phyloP scores from a whole-genome alignment of 1,140 invertebrate genomes.

The Zaprionus tsacasi region DNA sequence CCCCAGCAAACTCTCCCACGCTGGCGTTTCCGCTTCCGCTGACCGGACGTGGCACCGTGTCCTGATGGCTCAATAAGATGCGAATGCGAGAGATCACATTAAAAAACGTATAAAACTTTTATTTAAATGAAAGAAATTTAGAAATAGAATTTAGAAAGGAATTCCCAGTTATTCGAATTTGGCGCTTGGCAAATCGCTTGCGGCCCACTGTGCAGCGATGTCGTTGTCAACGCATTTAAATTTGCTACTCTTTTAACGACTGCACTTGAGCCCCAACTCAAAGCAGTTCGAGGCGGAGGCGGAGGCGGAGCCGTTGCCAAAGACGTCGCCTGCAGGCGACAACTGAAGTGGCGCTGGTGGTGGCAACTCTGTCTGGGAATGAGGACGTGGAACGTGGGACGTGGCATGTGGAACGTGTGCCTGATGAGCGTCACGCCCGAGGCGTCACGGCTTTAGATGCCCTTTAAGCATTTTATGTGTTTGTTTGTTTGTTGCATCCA shows the following conservation, averaged over 20 bases:
- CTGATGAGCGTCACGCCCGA: constrained; percentile 48
- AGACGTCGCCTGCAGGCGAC: constrained; percentile 43
- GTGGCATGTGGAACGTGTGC: constrained; percentile 23
- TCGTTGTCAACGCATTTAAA: constrained; percentile 75
- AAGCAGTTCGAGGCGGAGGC: constrained; percentile 33
- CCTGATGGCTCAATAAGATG: not conserved
- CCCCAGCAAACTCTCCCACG: constrained; percentile 29
- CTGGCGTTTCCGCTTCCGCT: constrained; percentile 71
- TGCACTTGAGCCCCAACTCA: constrained; percentile 59
- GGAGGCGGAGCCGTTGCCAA: constrained; percentile 33
- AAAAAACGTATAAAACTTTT: not conserved
- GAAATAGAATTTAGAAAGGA: not conserved
- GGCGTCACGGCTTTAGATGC: constrained; percentile 42
- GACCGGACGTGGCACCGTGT: constrained; percentile 36
- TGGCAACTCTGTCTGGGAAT: too few relatives aligned
- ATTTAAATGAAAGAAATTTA: not conserved
- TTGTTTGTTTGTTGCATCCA: constrained; percentile 50
- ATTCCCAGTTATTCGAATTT: not conserved
- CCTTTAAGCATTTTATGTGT: constrained; percentile 60
- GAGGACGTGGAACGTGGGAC: constrained; percentile 14
- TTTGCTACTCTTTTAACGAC: constrained; percentile 75
- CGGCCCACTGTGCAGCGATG: constrained; percentile 28
- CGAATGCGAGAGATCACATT: not conserved
- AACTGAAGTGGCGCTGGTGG: not conserved
- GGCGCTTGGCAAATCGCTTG: not conserved